phyloP scores from a whole-genome alignment of 2,113 vertebrate species.

The Laticauda colubrina region DNA sequence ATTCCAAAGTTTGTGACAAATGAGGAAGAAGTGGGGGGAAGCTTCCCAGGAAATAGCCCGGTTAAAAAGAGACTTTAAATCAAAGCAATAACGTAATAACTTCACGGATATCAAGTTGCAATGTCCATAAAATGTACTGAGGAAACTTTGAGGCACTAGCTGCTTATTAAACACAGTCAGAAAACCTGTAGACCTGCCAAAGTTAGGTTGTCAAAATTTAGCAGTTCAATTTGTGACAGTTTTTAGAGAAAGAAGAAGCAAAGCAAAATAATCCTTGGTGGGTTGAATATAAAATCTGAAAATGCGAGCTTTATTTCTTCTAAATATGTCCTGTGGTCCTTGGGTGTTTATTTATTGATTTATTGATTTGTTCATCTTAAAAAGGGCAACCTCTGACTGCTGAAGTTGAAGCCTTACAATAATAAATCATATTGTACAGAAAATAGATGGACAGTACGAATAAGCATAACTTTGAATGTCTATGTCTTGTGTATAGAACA shows the following conservation, averaged over 20 bases:
- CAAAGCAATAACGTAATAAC: conserved; percentile 30
- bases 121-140: neutral
- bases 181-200: neutral
- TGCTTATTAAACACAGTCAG: neutral
- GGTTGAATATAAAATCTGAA: neutral
- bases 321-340: neutral
- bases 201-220: neutral
- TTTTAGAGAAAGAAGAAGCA: neutral
- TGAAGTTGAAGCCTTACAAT: neutral
- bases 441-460: neutral
- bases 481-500: neutral
- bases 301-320: neutral
- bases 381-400: neutral
- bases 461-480: neutral
- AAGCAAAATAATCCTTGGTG: neutral
- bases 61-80: conserved; percentile 47
- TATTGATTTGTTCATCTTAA: neutral
- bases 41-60: conserved; percentile 29
- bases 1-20: conserved; percentile 36
- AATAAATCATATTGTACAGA: neutral
- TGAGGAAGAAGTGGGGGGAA: conserved; percentile 21
- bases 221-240: neutral
- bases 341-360: neutral
- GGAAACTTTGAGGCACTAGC: neutral
- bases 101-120: neutral